These are phyloP conservation scores for Cataglyphis altisquamis DNA, from an alignment of 2,888 invertebrate genomes.

Conservation along the genomic window DNA sequence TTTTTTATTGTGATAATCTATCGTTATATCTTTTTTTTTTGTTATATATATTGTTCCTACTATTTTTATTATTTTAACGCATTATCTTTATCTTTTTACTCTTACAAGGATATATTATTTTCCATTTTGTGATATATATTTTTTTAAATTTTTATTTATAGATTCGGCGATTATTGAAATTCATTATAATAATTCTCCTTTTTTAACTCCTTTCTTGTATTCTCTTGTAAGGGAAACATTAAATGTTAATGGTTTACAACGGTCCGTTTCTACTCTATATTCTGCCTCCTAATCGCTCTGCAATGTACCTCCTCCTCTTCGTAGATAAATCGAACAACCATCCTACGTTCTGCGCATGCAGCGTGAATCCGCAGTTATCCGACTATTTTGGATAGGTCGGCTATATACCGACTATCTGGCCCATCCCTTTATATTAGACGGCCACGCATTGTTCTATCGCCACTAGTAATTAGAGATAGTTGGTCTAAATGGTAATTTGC, in stretches of 20 bases:
- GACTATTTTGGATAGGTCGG: constrained; percentile 45
- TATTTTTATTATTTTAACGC: not conserved
- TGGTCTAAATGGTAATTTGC: constrained; percentile 68
- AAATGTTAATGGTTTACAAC: constrained; percentile 2
- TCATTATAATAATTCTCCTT: not conserved
- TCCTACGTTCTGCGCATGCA: constrained; percentile 2
- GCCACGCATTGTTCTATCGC: constrained; percentile 61
- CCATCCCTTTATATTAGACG: constrained; percentile 39
- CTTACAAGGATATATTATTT: not conserved
- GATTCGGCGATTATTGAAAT: not conserved
- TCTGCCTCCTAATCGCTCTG: constrained; percentile 34
- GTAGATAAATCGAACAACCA: constrained; percentile 40
- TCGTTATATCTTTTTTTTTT: constrained; percentile 47
- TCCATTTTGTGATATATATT: not conserved
- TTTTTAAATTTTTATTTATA: not conserved
- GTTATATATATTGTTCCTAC: not conserved
- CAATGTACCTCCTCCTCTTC: constrained; percentile 1
- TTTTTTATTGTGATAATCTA: not conserved
- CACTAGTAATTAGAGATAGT: constrained; percentile 72
- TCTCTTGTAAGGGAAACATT: not conserved
- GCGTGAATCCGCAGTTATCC: constrained; percentile 39
- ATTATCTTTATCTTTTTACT: not conserved
- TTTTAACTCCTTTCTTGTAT: not conserved
- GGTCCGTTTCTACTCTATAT: constrained; percentile 8
- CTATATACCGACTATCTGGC: constrained; percentile 31